These are phyloP conservation scores for Megaleporinus macrocephalus DNA, from an alignment of 2,113 vertebrate species.

Conservation along the genomic window DNA sequence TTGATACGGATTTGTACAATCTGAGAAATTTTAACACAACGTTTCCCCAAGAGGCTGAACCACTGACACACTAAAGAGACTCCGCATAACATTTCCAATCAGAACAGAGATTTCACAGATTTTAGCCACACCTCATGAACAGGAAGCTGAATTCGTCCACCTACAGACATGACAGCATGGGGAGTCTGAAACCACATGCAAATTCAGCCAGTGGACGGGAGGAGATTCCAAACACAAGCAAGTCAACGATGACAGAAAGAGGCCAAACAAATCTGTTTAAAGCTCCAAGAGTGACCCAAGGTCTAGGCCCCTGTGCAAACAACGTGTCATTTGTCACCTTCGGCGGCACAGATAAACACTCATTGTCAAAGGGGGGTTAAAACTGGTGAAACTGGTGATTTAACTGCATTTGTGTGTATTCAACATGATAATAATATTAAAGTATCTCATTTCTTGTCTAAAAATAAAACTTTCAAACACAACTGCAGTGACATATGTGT, in stretches of 20 bases:
- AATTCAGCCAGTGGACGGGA: conserved; percentile 6
- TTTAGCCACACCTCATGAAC: not conserved
- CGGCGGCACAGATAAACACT: not conserved
- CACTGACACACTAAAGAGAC: not conserved
- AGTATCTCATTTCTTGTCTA: no score
- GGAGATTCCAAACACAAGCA: conserved; percentile 23
- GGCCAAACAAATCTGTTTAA: conserved; percentile 25
- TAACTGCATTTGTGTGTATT: no score
- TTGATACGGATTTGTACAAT: not conserved
- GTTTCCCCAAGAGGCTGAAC: not conserved
- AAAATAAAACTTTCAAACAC: no score
- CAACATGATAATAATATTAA: no score
- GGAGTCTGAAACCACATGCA: conserved; percentile 21
- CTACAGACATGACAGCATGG: not conserved
- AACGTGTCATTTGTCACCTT: not conserved
- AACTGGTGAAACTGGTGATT: not conserved
- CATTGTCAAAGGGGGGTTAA: not conserved
- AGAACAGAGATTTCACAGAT: not conserved
- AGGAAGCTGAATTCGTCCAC: not conserved
- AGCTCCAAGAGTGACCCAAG: not conserved
- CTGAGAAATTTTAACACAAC: not conserved
- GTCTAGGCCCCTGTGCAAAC: not conserved
- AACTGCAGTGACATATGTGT: not conserved
- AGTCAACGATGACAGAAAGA: not conserved
- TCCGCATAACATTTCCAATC: not conserved